Percentiles rank a stretch among this genome's conserved stretches.
Evolutionary conservation across 2,113 vertebrate species (phyloP).

Genomic region (Malaclemys terrapin): DNA sequence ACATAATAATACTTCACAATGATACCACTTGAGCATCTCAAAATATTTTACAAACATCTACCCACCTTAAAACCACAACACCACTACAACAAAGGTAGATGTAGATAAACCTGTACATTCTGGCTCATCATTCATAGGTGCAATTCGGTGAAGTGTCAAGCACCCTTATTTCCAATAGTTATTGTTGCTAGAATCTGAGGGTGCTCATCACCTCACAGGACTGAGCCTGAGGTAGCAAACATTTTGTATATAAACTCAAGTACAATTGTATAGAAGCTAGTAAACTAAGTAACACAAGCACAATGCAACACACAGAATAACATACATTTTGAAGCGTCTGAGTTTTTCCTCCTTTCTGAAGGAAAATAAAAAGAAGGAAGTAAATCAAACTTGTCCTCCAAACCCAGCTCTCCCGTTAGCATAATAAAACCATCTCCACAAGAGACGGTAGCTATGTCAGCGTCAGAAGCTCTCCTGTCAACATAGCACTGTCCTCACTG

Average conservation of each 20-base stretch:
- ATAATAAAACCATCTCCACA: no score
- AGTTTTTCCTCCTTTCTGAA: not conserved
- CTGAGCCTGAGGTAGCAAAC: not conserved
- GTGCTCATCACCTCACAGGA: not conserved
- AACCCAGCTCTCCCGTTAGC: no score
- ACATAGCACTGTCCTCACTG: no score
- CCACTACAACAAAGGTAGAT: not conserved
- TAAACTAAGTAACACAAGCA: not conserved
- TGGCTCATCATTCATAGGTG: not conserved
- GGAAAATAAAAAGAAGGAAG: not conserved
- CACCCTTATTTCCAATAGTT: not conserved
- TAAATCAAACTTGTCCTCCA: not conserved
- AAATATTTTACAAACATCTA: not conserved
- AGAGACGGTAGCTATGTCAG: no score
- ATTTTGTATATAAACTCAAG: not conserved
- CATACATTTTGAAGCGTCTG: not conserved
- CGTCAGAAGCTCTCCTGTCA: no score
- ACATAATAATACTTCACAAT: not conserved
- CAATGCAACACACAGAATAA: not conserved
- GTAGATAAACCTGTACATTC: not conserved
- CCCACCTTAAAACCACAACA: not conserved
- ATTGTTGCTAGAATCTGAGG: not conserved
- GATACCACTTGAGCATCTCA: not conserved
- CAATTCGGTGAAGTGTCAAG: not conserved
- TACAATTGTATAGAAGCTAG: not conserved